Conservation (phyloP, 2,888 invertebrate species). For the Eudiplozoon nipponicum region DNA sequence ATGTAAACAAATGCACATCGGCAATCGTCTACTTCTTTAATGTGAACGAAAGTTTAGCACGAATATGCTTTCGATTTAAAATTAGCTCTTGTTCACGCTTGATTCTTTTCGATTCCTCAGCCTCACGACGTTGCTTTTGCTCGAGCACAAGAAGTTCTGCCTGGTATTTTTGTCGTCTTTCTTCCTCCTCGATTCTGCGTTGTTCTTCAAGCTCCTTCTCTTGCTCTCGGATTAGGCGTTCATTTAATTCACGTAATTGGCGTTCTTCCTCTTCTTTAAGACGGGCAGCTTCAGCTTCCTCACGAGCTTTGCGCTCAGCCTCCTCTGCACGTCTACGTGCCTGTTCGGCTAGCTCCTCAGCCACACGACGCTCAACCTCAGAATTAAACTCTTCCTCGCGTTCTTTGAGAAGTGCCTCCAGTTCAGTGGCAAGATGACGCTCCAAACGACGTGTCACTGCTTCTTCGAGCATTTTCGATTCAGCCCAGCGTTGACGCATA, state of each 20-base stretch:
- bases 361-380: slow-evolving; percentile 1
- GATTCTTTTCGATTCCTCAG: neutral
- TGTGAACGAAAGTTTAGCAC: neutral
- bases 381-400: neutral
- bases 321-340: neutral
- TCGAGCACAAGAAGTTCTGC: neutral
- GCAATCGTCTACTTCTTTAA: neutral
- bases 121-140: slow-evolving; percentile 1
- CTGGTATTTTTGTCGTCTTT: neutral
- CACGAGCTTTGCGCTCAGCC: neutral
- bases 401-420: neutral
- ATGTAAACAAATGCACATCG: neutral
- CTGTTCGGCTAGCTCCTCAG: neutral
- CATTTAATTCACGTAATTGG: neutral
- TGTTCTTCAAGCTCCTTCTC: neutral
- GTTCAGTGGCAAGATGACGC: neutral
- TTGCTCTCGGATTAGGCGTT: neutral
- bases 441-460: neutral
- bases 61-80: neutral
- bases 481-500: neutral
- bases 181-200: neutral
- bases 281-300: neutral
- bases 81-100: slow-evolving; percentile 2
- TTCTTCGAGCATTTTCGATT: neutral
- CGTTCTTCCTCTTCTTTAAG: neutral